These are phyloP conservation scores for Eulemur rubriventer DNA, from an alignment of 2,797 vertebrate species.

Conservation along the genomic window DNA sequence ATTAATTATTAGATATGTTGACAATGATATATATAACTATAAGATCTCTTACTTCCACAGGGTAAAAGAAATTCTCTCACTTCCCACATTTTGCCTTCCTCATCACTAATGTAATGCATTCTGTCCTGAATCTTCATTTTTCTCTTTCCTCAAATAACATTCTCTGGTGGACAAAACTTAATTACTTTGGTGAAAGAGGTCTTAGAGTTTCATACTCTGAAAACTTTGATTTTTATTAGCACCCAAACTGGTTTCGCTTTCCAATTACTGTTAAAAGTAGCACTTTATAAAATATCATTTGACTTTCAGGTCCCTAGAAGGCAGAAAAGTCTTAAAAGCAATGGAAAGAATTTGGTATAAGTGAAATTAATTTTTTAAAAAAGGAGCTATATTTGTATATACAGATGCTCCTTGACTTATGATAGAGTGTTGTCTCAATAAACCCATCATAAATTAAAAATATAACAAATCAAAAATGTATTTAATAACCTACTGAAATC, in stretches of 20 bases:
- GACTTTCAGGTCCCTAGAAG: slow-evolving; percentile 14
- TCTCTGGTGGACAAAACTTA: slow-evolving; percentile 43
- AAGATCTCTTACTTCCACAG: slow-evolving; percentile 45
- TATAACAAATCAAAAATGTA: background rate
- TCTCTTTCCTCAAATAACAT: slow-evolving; percentile 46
- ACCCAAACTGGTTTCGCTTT: slow-evolving; percentile 45
- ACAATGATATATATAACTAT: slow-evolving; percentile 20
- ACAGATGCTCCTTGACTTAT: background rate
- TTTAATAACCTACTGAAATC: background rate
- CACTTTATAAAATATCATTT: slow-evolving; percentile 10
- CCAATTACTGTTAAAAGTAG: slow-evolving; percentile 13
- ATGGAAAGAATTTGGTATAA: background rate
- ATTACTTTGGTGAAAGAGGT: slow-evolving; percentile 27
- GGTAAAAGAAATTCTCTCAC: slow-evolving; percentile 34
- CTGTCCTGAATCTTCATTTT: slow-evolving; percentile 44
- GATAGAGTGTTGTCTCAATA: background rate
- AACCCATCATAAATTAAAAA: background rate
- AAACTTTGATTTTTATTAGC: slow-evolving; percentile 29
- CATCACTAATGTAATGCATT: background rate
- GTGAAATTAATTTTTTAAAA: slow-evolving; percentile 13
- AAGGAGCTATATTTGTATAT: background rate
- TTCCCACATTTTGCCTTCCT: slow-evolving; percentile 37
- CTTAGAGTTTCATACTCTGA: slow-evolving; percentile 14
- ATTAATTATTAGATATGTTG: slow-evolving; percentile 57
- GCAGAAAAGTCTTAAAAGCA: slow-evolving; percentile 23